Conservation (phyloP, 2,888 invertebrate species). For the Cephus spinipes region DNA sequence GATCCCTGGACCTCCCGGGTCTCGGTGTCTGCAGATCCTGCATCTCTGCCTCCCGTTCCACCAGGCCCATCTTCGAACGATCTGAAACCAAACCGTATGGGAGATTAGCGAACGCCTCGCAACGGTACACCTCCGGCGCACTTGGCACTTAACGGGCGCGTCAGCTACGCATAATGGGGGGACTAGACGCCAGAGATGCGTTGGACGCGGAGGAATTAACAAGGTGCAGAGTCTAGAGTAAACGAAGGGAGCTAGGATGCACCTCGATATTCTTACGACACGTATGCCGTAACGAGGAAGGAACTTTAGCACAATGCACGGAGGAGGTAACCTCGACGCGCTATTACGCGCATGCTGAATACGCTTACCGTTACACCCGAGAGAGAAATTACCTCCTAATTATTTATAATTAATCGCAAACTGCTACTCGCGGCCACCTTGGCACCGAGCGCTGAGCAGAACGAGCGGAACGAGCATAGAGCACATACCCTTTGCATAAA, state of each 20-base stretch:
- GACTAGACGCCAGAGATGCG: no score
- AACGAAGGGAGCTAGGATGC: neutral
- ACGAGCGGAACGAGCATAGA: no score
- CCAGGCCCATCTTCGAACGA: slow-evolving; percentile 58
- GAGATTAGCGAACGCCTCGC: no score
- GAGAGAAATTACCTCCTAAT: slow-evolving; percentile 54
- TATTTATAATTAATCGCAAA: slow-evolving; percentile 57
- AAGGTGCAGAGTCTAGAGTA: no score
- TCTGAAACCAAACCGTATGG: slow-evolving; percentile 25
- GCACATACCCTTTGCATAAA: no score
- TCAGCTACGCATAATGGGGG: no score
- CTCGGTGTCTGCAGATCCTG: slow-evolving; percentile 61
- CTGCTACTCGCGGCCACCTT: slow-evolving; percentile 27
- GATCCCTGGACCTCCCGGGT: slow-evolving; percentile 70
- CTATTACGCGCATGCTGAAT: slow-evolving; percentile 5
- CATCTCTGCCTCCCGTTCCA: slow-evolving; percentile 57
- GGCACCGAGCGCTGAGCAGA: slow-evolving; percentile 18
- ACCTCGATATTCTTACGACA: neutral
- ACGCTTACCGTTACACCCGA: slow-evolving; percentile 12
- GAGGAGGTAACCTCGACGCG: slow-evolving; percentile 1
- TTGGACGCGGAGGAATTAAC: no score
- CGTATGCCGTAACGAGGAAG: neutral
- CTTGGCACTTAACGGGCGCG: no score
- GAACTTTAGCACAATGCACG: neutral
- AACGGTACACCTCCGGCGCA: no score